A percentile compares a stretch with the other conserved stretches of the same genome.
Evolutionary conservation across 2,888 invertebrate genomes (phyloP).

Genomic region (Hirtodrosophila alboralis): DNA sequence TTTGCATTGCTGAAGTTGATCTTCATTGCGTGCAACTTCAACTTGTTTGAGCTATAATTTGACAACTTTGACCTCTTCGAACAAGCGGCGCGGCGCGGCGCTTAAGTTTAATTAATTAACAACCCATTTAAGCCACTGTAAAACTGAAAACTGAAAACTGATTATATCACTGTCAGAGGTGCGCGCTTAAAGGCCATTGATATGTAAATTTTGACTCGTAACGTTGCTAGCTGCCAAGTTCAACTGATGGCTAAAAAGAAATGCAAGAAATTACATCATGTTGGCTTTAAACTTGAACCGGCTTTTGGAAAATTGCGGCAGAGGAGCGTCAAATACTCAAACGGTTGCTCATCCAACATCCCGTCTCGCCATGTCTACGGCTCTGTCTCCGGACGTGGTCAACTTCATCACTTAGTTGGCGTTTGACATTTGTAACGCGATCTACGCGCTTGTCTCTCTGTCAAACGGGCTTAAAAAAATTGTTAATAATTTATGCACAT

Average conservation of each 20-base stretch:
- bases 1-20: background rate
- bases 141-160: no score
- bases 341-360: conserved; percentile 2
- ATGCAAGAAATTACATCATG: conserved; percentile 64
- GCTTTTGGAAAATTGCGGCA: conserved; percentile 10
- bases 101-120: conserved; percentile 59
- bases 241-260: conserved; percentile 56
- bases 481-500: conserved; percentile 56
- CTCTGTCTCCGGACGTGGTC: conserved; percentile 12
- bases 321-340: conserved; percentile 10
- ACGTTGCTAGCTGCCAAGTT: conserved; percentile 56
- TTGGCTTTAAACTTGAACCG: conserved; percentile 66
- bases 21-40: conserved; percentile 2
- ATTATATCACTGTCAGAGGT: conserved; percentile 61
- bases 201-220: conserved; percentile 63
- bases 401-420: conserved; percentile 23
- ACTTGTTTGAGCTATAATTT: conserved; percentile 5
- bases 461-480: conserved; percentile 22
- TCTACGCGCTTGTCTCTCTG: conserved; percentile 7
- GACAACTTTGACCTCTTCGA: conserved; percentile 33
- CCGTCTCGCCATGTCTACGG: background rate
- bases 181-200: conserved; percentile 46
- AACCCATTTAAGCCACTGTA: conserved; percentile 56
- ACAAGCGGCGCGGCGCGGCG: no score
- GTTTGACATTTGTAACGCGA: conserved; percentile 41